Evolutionary conservation across 2,888 invertebrate species (phyloP).

Genomic region (Harpagoxenus sublaevis): DNA sequence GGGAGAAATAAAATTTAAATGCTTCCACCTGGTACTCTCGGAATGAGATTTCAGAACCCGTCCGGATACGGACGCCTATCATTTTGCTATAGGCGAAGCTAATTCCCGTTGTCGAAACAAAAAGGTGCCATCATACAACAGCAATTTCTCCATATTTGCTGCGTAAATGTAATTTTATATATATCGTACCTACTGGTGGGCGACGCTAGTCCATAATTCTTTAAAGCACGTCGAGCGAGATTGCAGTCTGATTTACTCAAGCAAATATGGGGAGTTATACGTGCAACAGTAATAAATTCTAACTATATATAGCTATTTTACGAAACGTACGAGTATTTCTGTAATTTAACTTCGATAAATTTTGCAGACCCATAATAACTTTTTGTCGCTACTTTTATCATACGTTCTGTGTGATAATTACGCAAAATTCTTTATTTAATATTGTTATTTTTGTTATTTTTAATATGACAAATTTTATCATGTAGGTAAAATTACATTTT

Average conservation of each 20-base stretch:
- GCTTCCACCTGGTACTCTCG: neutral
- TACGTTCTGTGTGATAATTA: neutral
- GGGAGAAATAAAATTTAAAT: slow-evolving; percentile 47
- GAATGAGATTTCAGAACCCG: slow-evolving; percentile 27
- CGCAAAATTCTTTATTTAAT: neutral
- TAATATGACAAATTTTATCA: neutral
- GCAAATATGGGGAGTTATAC: slow-evolving; percentile 26
- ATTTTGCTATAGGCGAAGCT: slow-evolving; percentile 17
- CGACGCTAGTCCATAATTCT: slow-evolving; percentile 35
- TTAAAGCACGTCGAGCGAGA: slow-evolving; percentile 38
- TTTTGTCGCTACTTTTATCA: neutral
- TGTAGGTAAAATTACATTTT: neutral
- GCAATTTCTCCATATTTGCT: slow-evolving; percentile 36
- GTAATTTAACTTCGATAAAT: slow-evolving; percentile 25
- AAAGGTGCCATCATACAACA: neutral
- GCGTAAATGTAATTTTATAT: slow-evolving; percentile 46
- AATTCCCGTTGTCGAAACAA: slow-evolving; percentile 42
- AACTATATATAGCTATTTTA: neutral
- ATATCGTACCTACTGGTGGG: neutral
- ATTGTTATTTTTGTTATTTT: neutral
- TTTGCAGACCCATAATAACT: neutral
- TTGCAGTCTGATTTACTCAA: slow-evolving; percentile 48
- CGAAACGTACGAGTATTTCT: neutral
- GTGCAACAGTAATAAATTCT: slow-evolving; percentile 33
- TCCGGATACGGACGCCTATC: slow-evolving; percentile 12